Evolutionary conservation across 2,797 vertebrate species (phyloP).

Genomic region (Peromyscus eremicus): DNA sequence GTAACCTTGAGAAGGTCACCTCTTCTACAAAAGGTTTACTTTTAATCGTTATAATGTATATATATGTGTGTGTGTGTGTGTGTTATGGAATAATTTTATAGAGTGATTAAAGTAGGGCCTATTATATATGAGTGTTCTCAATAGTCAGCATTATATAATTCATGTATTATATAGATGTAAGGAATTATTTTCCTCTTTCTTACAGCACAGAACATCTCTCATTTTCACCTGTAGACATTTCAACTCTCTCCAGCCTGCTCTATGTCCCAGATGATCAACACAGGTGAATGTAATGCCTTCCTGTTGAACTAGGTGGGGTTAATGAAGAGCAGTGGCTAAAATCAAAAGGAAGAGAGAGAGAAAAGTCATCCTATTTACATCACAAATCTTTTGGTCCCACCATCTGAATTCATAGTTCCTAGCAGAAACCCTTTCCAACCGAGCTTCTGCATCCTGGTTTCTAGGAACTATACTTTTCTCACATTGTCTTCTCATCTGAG

Average conservation of each 20-base stretch:
- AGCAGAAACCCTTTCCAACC: not conserved
- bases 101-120: not conserved
- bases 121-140: not conserved
- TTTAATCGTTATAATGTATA: not conserved
- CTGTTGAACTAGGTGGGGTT: not conserved
- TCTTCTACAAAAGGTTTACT: not conserved
- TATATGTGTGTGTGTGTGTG: no score
- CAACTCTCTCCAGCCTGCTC: not conserved
- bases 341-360: not conserved
- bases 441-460: not conserved
- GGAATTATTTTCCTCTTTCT: not conserved
- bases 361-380: not conserved
- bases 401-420: not conserved
- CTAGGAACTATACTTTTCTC: not conserved
- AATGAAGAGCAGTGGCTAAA: not conserved
- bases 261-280: not conserved
- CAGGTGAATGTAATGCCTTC: not conserved
- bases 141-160: not conserved
- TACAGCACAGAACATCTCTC: not conserved
- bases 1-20: slow-evolving; percentile 26
- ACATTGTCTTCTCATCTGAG: not conserved
- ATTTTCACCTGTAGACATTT: not conserved
- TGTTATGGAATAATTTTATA: slow-evolving; percentile 14
- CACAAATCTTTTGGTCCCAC: not conserved
- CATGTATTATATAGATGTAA: not conserved